A percentile compares a stretch with the other conserved stretches of the same genome.
phyloP scores from a whole-genome alignment of 2,888 invertebrate species.

The Timandra comae region DNA sequence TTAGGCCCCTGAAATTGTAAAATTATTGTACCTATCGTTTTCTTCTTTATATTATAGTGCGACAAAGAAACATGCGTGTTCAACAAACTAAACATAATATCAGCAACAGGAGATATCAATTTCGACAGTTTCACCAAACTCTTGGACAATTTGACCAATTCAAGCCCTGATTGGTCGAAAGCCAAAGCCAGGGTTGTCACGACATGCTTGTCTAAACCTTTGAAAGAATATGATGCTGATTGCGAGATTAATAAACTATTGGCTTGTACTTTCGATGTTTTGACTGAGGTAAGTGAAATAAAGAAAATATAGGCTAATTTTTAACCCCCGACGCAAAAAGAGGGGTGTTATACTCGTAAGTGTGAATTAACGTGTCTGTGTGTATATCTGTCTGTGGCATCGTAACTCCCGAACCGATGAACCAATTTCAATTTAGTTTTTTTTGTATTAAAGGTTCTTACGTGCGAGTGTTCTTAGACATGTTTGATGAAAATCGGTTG shows the following conservation, averaged over 20 bases:
- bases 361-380: too few species aligned
- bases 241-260: conserved; percentile 57
- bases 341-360: too few species aligned
- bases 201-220: conserved; percentile 42
- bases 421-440: too few species aligned
- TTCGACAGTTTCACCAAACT: conserved; percentile 43
- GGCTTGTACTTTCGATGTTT: conserved; percentile 55
- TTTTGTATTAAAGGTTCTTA: too few species aligned
- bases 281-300: conserved; percentile 51
- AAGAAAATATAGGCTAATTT: not conserved
- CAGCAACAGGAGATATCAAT: conserved; percentile 22
- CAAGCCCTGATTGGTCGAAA: conserved; percentile 43
- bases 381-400: too few species aligned
- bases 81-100: conserved; percentile 40
- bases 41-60: too few species aligned
- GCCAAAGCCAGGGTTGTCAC: conserved; percentile 53
- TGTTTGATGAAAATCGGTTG: too few species aligned
- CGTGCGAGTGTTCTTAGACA: too few species aligned
- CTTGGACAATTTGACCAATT: conserved; percentile 45
- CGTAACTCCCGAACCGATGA: too few species aligned
- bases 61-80: conserved; percentile 55
- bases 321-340: too few species aligned
- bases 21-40: too few species aligned
- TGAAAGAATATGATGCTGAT: conserved; percentile 33
- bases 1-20: too few species aligned